A percentile compares a stretch with the other conserved stretches of the same genome.
These are phyloP conservation scores for Halictus ligatus DNA, from an alignment of 2,888 invertebrate species.

Conservation along the genomic window DNA sequence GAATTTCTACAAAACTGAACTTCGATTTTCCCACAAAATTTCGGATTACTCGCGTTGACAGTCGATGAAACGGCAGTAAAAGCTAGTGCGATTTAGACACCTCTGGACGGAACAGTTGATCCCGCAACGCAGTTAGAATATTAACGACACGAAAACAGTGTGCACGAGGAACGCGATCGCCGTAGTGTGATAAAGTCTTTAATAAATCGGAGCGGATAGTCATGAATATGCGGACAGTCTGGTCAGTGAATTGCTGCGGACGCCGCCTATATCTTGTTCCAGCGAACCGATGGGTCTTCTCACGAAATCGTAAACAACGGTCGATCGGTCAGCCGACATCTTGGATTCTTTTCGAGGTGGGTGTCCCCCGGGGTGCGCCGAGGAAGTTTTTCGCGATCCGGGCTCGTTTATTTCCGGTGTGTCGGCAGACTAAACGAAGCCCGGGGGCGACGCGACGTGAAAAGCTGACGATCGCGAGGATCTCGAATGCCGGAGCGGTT, in stretches of 20 bases:
- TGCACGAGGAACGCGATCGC: background rate
- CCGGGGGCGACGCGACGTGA: constrained; percentile 29
- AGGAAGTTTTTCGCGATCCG: constrained; percentile 11
- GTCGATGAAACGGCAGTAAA: too few relatives aligned
- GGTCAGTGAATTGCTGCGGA: background rate
- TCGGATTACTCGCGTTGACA: too few relatives aligned
- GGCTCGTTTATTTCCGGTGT: constrained; percentile 11
- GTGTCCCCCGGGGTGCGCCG: background rate
- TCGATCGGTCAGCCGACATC: background rate
- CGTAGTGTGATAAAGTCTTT: constrained; percentile 23
- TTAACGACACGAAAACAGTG: background rate
- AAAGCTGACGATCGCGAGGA: constrained; percentile 50
- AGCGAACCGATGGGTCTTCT: background rate
- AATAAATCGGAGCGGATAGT: constrained; percentile 15
- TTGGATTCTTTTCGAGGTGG: constrained; percentile 30
- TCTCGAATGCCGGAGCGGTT: constrained; percentile 43
- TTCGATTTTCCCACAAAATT: too few relatives aligned
- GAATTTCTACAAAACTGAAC: too few relatives aligned
- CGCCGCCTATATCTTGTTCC: background rate
- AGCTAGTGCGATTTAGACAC: too few relatives aligned
- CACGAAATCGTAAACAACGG: constrained; percentile 15
- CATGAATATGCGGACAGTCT: constrained; percentile 15
- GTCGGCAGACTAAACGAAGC: constrained; percentile 56
- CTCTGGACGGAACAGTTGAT: too few relatives aligned
- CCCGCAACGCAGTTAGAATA: background rate